Evolutionary conservation across 2,113 vertebrate genomes (phyloP).

Genomic region (Parotia lawesii): DNA sequence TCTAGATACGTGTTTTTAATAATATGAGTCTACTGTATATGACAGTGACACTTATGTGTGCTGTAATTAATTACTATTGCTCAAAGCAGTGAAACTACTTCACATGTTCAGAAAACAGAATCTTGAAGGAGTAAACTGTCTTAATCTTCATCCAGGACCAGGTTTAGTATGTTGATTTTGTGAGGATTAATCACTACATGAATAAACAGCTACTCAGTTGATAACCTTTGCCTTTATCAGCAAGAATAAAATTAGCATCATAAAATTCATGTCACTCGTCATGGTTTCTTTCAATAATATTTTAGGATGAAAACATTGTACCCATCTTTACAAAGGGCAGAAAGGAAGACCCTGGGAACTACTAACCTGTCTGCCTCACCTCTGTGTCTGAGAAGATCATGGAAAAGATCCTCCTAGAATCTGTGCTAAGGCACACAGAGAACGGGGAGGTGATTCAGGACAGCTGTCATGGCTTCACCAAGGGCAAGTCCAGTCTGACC

Average conservation of each 20-base stretch:
- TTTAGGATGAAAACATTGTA: not conserved
- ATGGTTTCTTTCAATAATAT: not conserved
- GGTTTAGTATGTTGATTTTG: not conserved
- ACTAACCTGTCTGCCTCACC: not conserved
- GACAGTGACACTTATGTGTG: not conserved
- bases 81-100: not conserved
- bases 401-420: not conserved
- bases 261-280: not conserved
- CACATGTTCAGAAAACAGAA: not conserved
- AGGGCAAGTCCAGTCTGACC: not conserved
- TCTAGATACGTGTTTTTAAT: not conserved
- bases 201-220: not conserved
- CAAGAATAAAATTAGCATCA: not conserved
- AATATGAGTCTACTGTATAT: not conserved
- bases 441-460: not conserved
- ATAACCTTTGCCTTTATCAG: not conserved
- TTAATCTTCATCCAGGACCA: not conserved
- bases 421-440: not conserved
- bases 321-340: not conserved
- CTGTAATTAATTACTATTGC: not conserved
- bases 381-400: not conserved
- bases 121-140: not conserved
- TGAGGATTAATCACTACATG: not conserved
- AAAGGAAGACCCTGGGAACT: not conserved
- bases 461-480: too few species aligned